Evolutionary conservation across 2,797 vertebrate genomes (phyloP).

Genomic region (Botia almorhae): DNA sequence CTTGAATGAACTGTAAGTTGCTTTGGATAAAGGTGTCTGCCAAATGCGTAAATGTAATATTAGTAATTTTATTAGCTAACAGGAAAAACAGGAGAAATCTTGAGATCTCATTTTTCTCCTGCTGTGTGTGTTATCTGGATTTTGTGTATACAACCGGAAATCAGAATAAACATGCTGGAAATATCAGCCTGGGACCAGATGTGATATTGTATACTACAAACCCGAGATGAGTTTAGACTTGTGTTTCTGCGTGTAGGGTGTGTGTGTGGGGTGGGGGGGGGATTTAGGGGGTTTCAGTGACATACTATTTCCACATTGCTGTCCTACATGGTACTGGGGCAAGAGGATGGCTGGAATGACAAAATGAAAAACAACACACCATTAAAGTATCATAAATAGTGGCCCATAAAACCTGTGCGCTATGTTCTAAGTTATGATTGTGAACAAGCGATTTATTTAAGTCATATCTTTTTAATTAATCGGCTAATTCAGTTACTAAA

Average conservation of each 20-base stretch:
- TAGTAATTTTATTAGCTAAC: too few relatives aligned
- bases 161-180: not conserved
- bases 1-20: too few relatives aligned
- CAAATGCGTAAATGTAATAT: too few relatives aligned
- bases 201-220: not conserved
- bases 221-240: constrained; percentile 25
- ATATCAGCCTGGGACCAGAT: not conserved
- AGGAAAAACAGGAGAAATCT: not conserved
- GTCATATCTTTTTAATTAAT: not conserved
- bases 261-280: not conserved
- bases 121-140: not conserved
- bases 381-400: not conserved
- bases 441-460: not conserved
- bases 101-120: not conserved
- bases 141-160: not conserved
- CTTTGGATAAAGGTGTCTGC: too few relatives aligned
- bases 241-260: not conserved
- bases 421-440: not conserved
- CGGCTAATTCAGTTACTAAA: not conserved
- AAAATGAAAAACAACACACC: not conserved
- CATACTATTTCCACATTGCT: constrained; percentile 39
- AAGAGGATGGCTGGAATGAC: not conserved
- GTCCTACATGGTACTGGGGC: not conserved
- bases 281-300: constrained; percentile 15
- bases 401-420: not conserved